Conservation (phyloP, 1,140 invertebrate species). For the Galleria mellonella region DNA sequence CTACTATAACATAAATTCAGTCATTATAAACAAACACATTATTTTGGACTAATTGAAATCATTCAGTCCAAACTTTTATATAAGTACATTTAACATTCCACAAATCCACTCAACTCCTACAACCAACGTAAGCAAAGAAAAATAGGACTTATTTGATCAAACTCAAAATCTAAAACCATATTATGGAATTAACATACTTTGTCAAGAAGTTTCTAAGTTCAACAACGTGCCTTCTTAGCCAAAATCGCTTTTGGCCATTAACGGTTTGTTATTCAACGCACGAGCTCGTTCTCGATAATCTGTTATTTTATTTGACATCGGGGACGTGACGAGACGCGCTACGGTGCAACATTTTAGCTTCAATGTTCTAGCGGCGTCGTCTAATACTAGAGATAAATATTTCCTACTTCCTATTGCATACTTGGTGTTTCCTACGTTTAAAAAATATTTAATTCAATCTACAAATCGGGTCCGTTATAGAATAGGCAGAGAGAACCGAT, state of each 20-base stretch:
- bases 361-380: no score
- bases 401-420: no score
- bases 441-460: no score
- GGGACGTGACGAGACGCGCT: slow-evolving; percentile 41
- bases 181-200: slow-evolving; percentile 43
- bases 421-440: no score
- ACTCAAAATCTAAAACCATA: slow-evolving; percentile 23
- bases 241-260: slow-evolving; percentile 40
- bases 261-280: slow-evolving; percentile 44
- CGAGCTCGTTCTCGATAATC: slow-evolving; percentile 44
- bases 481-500: no score
- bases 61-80: neutral
- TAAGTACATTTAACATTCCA: no score
- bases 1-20: no score
- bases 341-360: slow-evolving; percentile 31
- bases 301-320: slow-evolving; percentile 63
- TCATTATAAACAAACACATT: no score
- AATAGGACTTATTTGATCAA: slow-evolving; percentile 10
- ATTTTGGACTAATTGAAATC: neutral
- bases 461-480: no score
- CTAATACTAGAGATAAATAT: no score
- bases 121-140: neutral
- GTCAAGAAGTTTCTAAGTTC: slow-evolving; percentile 30
- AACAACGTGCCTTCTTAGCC: slow-evolving; percentile 26
- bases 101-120: no score